Evolutionary conservation across 2,113 vertebrate species (phyloP).

Genomic region (Sarotherodon lohbergeri): DNA sequence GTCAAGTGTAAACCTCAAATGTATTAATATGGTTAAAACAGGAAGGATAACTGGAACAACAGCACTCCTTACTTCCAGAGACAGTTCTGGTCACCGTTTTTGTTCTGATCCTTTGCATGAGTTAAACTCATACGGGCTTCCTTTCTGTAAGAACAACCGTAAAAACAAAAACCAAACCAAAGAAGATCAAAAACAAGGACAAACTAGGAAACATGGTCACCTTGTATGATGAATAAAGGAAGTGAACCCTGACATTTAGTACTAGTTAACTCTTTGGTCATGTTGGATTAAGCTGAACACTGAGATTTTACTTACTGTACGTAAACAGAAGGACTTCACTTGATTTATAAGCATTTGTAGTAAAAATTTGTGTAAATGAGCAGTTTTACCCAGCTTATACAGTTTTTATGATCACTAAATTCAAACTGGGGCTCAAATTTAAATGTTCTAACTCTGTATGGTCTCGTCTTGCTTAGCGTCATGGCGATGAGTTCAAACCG

Average conservation of each 20-base stretch:
- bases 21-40: background rate
- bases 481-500: background rate
- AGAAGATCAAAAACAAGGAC: background rate
- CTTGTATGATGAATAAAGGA: background rate
- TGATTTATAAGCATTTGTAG: background rate
- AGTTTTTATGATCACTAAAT: background rate
- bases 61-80: background rate
- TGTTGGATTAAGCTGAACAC: background rate
- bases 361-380: background rate
- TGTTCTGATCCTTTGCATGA: background rate
- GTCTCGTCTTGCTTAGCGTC: background rate
- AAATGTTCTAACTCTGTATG: background rate
- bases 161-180: background rate
- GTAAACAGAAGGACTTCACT: background rate
- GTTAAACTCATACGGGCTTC: accelerated
- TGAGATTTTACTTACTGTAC: accelerated
- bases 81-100: background rate
- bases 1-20: background rate
- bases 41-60: background rate
- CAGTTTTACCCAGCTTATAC: background rate
- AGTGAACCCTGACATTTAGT: background rate
- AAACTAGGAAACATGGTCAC: background rate
- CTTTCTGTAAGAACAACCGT: background rate
- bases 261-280: background rate
- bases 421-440: background rate